Conservation (phyloP, 92 coral and sea anemone genomes). For the Actinostola sp. region DNA sequence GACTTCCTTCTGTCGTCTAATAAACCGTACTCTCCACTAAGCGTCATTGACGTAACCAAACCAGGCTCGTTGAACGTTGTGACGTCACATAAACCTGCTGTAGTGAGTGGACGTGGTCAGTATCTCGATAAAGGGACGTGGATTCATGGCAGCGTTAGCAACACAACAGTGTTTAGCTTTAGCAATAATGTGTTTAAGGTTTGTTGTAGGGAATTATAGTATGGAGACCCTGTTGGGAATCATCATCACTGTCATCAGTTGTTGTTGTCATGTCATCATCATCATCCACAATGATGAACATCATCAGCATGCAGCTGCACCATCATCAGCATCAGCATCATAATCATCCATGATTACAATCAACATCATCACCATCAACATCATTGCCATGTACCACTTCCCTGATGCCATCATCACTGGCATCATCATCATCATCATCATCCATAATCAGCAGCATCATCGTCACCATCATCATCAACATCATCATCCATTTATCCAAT, state of each 20-base stretch:
- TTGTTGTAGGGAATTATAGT: background rate
- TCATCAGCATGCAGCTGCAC: conserved; percentile 1
- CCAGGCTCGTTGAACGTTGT: conserved; percentile 1
- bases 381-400: too few species aligned
- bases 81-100: conserved; percentile 1
- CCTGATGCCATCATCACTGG: background rate
- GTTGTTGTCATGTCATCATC: background rate
- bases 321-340: background rate
- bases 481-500: background rate
- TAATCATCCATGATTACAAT: background rate
- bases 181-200: conserved; percentile 14
- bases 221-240: background rate
- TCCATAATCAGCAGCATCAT: background rate
- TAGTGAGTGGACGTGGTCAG: background rate
- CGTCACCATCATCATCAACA: conserved; percentile 1
- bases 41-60: conserved; percentile 5
- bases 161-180: conserved; percentile 4
- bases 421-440: background rate
- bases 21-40: conserved; percentile 3
- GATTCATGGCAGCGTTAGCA: background rate
- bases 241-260: background rate
- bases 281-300: background rate
- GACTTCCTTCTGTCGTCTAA: background rate
- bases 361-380: background rate
- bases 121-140: conserved; percentile 20